Base-by-base conservation (phyloP, 2,797 vertebrate genomes). In the Hoplostethus atlanticus region DNA sequence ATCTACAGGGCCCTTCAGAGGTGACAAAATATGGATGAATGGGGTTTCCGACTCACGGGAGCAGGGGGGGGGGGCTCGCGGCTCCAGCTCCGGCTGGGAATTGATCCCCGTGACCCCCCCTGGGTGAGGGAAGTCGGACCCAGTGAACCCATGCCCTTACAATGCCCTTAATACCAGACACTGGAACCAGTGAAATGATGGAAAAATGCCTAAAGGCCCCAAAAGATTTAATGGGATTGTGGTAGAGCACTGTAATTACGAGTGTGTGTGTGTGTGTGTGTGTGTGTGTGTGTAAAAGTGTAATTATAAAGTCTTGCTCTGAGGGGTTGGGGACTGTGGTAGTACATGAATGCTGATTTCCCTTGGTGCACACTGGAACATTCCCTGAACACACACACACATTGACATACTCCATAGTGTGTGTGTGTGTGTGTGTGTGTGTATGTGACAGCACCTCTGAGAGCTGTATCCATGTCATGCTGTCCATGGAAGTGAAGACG, bases 301-400 rank as follows among this genome's bases (percentile, higher is more conserved):
- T 91, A 92, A 92, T 92, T 92, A 93, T 86, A 56, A 88, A 83
- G 79, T 87, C 84, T 85, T 65, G 84, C 88, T 89, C 84, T 68
- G 11, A 87, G 87, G 89, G 84, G 76, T 76, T 77, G 50, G 73
- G 36, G 79, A 81, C 84, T 87, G 44, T 5, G 15, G 30, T 34
- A 64, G 77, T 44, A 85, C 89, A 83, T 79, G 76, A 69, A 86
- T 90, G 89, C 85, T 92, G 89, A 92, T 93, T 93, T 93, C 91
- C 90, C 91, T 54, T 21, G 91, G 87, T 86, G 71, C 63, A 4
- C 77, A 73, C 64, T 63, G 81, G 69, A 86, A 89, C 83, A 85
- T 87, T 90, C 79, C 64, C 60, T 68, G 60, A 75, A 50, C 36
- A 40, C 48, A 34, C 28, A n/a, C 60, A 76, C 34, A 70, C 65